phyloP scores from a whole-genome alignment of 2,113 vertebrate species.

The Muscicapa adusta region DNA sequence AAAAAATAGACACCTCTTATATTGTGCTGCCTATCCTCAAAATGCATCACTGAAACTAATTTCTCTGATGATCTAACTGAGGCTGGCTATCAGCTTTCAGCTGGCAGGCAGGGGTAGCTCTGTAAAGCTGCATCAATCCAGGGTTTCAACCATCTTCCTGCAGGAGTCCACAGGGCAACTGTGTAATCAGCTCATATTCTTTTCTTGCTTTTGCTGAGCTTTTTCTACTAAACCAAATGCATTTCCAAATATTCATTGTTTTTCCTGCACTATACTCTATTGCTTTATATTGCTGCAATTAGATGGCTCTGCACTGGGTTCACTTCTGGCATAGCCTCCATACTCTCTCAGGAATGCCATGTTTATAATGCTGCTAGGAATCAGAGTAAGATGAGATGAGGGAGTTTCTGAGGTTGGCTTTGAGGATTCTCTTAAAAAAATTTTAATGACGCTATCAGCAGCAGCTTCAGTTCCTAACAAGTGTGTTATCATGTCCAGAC shows the following conservation, averaged over 20 bases:
- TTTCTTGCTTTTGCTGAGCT: not conserved
- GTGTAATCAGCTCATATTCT: accelerated
- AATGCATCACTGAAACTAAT: not conserved
- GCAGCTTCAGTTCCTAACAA: not conserved
- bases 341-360: not conserved
- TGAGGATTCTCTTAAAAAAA: not conserved
- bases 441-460: not conserved
- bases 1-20: not conserved
- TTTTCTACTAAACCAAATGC: not conserved
- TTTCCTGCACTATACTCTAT: not conserved
- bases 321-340: not conserved
- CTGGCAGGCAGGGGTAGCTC: not conserved
- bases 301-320: not conserved
- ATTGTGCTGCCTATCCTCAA: not conserved
- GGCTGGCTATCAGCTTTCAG: not conserved
- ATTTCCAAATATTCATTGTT: not conserved
- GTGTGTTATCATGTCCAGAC: constrained; percentile 30
- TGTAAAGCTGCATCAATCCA: not conserved
- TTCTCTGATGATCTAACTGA: not conserved
- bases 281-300: not conserved
- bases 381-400: not conserved
- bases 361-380: not conserved
- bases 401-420: constrained; percentile 31
- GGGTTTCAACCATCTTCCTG: not conserved
- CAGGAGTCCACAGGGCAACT: not conserved